Evolutionary conservation across 2,888 invertebrate species (phyloP), one percentile per base, ranked within the genome.

Genomic region (Heteromurus nitidus): DNA sequence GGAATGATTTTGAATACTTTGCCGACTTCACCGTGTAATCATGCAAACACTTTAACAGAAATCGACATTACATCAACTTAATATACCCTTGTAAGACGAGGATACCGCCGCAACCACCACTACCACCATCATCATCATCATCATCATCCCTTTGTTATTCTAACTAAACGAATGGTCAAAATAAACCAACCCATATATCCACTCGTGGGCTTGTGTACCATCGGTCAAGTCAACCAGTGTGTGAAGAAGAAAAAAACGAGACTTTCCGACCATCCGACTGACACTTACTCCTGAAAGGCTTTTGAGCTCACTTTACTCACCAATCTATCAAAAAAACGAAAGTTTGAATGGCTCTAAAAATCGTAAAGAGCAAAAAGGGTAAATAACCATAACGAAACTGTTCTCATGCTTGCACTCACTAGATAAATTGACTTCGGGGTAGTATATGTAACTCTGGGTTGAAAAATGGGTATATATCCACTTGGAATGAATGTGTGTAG

Each of bases 11-110:
- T n/a, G 81, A 80, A 82, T 77, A 84, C 86, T 84, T 84, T 86
- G 84, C 85, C 81, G 68, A 47, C 68, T 84, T 74, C 79, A 86
- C 85, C 85, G 81, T 85, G 83, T 85, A 86, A 86, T 86, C 86
- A 86, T 86, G 76, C 72, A 75, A 73, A 83, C 86, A 86, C 85
- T 86, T 86, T 86, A 85, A 86, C 85, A 67, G 84, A 84, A 85
- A 82, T 85, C 85, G 76, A 80, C 82, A 85, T 62, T 22, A 44
- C 68, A 50, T 77, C 20, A 62, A 2, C 31, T 47, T n/a, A n/a
- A n/a, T n/a, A 44, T 42, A 24, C 55, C 53, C 42, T 18, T 47
- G 47, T 36, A 60, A 18, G 36, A 20, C 30, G 68, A 62, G 50
- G 69, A 77, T 77, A 64, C 77, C 77, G 77, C 77, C 77, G 36